A percentile compares a stretch with the other conserved stretches of the same genome.
These are phyloP conservation scores for Caenorhabditis plicata DNA, from an alignment of 2,888 invertebrate genomes.

Conservation along the genomic window DNA sequence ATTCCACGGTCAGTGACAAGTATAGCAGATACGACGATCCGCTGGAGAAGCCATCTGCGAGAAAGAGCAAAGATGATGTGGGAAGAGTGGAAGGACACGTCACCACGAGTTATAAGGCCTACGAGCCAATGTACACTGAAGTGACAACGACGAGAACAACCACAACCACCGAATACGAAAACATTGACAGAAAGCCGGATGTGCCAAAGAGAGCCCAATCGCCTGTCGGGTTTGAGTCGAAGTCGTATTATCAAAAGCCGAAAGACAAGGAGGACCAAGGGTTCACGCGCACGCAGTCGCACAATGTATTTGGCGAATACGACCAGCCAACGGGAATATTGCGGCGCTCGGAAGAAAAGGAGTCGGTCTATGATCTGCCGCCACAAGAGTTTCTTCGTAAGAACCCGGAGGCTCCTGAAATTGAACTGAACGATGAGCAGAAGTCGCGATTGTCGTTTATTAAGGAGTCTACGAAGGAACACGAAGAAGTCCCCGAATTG, in stretches of 20 bases:
- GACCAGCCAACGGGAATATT: conserved; percentile 4
- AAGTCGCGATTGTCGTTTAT: too few relatives aligned
- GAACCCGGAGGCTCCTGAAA: conserved; percentile 17
- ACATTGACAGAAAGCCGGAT: conserved; percentile 25
- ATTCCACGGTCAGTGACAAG: conserved; percentile 39
- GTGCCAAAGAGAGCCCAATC: conserved; percentile 26
- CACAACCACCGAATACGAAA: conserved; percentile 33
- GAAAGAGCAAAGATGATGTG: too few relatives aligned
- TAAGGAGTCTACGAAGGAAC: too few relatives aligned
- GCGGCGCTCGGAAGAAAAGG: conserved; percentile 39
- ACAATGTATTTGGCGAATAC: conserved; percentile 3
- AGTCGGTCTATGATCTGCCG: conserved; percentile 43
- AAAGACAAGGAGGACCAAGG: conserved; percentile 6
- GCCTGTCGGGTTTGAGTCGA: conserved; percentile 27
- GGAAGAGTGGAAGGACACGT: conserved; percentile 24
- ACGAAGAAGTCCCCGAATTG: too few relatives aligned
- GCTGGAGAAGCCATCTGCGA: conserved; percentile 16
- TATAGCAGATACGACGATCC: conserved; percentile 39
- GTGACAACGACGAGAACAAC: conserved; percentile 35
- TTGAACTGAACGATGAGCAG: conserved; percentile 6
- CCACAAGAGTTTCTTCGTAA: conserved; percentile 27
- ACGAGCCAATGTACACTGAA: conserved; percentile 35
- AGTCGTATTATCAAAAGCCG: conserved; percentile 11
- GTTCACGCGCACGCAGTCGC: conserved; percentile 46
- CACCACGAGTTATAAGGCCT: conserved; percentile 25